Conservation (phyloP, 2,113 vertebrate species). For the Pedetes capensis region DNA sequence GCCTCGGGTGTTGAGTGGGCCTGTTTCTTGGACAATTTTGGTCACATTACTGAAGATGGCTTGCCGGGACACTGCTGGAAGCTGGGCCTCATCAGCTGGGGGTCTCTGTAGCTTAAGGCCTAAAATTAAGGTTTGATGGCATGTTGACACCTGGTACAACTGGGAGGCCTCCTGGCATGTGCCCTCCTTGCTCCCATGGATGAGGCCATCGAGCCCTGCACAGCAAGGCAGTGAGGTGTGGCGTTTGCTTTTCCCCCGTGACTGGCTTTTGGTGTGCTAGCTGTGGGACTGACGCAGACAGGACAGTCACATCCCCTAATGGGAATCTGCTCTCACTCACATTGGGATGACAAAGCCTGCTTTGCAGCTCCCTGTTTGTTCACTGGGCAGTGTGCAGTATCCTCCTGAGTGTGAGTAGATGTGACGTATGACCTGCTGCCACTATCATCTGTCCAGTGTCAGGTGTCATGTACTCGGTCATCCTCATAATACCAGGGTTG, state of each 20-base stretch:
- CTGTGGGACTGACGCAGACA: not conserved
- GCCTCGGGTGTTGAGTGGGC: not conserved
- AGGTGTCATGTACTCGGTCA: too few species aligned
- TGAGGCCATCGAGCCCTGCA: not conserved
- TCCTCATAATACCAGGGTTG: not conserved
- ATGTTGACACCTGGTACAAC: not conserved
- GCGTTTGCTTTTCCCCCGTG: rapidly evolving
- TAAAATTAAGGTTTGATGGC: not conserved
- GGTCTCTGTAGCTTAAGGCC: not conserved
- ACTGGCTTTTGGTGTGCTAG: not conserved
- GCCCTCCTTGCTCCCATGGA: not conserved
- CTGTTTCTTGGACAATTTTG: not conserved
- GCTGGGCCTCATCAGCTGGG: not conserved
- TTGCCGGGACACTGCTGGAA: not conserved
- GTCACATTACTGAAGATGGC: not conserved
- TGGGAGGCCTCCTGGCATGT: not conserved
- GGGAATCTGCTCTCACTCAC: not conserved
- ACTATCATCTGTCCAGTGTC: not conserved
- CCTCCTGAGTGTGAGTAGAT: not conserved
- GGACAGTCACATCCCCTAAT: not conserved
- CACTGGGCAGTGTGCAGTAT: rapidly evolving
- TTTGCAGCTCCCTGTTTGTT: not conserved
- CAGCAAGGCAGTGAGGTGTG: not conserved
- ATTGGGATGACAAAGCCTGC: not conserved
- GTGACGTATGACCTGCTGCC: too few species aligned